A percentile compares a stretch with the other conserved stretches of the same genome.
Evolutionary conservation across 2,888 invertebrate species (phyloP).

Genomic region (Agrochola macilenta): DNA sequence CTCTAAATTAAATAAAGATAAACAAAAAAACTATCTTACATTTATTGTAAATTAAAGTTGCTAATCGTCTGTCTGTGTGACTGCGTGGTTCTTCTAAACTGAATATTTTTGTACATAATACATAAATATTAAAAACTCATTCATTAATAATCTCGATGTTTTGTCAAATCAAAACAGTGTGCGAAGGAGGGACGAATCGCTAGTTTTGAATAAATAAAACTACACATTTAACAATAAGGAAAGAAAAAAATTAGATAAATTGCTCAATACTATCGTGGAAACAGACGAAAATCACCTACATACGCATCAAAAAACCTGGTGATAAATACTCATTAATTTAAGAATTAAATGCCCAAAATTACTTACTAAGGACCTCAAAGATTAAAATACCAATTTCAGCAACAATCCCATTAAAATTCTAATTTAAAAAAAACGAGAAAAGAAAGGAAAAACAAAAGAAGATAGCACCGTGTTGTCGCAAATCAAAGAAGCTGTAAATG

Average conservation of each 20-base stretch:
- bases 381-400: slow-evolving; percentile 14
- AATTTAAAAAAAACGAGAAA: slow-evolving; percentile 34
- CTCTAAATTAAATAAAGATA: no score
- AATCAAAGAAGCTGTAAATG: slow-evolving; percentile 52
- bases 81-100: neutral
- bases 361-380: neutral
- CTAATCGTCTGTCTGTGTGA: neutral
- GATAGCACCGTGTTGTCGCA: slow-evolving; percentile 37
- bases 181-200: neutral
- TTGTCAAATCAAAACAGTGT: neutral
- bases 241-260: no score
- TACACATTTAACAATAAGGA: neutral
- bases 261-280: neutral
- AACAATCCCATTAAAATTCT: slow-evolving; percentile 42
- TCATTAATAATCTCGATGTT: neutral
- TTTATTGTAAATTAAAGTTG: neutral
- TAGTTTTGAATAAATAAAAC: neutral
- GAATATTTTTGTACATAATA: neutral
- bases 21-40: no score
- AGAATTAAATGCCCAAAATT: neutral
- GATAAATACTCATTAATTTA: no score
- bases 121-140: neutral
- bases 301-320: neutral
- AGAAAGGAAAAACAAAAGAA: slow-evolving; percentile 25
- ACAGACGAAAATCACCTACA: neutral